Evolutionary conservation across 2,797 vertebrate genomes (phyloP).

Genomic region (Eurystomus glaucurus): DNA sequence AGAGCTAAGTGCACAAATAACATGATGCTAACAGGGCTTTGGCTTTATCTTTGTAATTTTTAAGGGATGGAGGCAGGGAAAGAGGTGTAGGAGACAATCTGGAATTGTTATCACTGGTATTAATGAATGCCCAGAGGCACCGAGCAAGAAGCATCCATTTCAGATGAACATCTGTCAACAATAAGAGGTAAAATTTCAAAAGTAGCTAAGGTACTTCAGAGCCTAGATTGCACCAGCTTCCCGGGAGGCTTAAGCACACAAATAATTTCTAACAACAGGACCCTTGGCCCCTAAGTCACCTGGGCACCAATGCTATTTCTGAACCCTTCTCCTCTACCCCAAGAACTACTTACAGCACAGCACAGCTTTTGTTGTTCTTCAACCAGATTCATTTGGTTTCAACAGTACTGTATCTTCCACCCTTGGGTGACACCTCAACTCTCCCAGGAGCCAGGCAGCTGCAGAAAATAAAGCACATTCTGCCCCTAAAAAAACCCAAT

Average conservation of each 20-base stretch:
- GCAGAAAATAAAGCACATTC: background rate
- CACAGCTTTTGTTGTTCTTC: background rate
- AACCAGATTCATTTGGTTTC: background rate
- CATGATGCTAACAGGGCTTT: background rate
- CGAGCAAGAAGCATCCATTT: conserved; percentile 45
- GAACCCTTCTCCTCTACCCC: background rate
- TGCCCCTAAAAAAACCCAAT: background rate
- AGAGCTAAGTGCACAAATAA: conserved; percentile 26
- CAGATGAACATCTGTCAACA: conserved; percentile 65
- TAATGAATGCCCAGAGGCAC: conserved; percentile 68
- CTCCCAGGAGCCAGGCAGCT: background rate
- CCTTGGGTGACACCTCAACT: background rate
- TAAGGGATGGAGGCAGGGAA: conserved; percentile 28
- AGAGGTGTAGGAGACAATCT: conserved; percentile 41
- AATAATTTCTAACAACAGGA: background rate
- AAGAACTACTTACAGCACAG: background rate
- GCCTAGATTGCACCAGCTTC: background rate
- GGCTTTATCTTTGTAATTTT: conserved; percentile 51
- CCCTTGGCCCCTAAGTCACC: background rate
- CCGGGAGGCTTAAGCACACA: background rate
- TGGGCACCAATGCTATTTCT: background rate
- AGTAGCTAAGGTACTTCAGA: background rate
- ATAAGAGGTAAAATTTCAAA: conserved; percentile 43
- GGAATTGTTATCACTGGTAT: conserved; percentile 59
- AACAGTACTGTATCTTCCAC: background rate